A percentile compares a stretch with the other conserved stretches of the same genome.
Evolutionary conservation across 1,140 invertebrate genomes (phyloP).

Genomic region (Philopotamus ludificatus): DNA sequence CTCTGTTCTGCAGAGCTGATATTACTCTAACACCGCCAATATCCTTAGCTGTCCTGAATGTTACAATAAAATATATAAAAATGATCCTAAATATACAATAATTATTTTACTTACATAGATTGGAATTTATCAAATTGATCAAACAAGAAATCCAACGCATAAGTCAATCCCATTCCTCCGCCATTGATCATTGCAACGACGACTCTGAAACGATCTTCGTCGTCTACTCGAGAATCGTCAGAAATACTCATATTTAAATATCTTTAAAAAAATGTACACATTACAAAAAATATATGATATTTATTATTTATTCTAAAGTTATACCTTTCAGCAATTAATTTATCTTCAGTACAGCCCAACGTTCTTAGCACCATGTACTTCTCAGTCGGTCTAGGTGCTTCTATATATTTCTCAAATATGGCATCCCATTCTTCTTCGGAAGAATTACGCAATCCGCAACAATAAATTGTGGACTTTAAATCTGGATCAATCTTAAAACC

Average conservation of each 20-base stretch:
- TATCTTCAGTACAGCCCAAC: conserved; percentile 4
- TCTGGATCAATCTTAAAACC: conserved; percentile 56
- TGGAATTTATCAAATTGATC: conserved; percentile 49
- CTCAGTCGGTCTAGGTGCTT: not conserved
- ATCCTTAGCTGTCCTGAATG: not conserved
- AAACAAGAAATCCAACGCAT: conserved; percentile 48
- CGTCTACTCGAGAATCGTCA: not conserved
- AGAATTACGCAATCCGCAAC: not conserved
- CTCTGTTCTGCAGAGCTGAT: not conserved
- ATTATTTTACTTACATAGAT: not conserved
- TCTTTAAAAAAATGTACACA: conserved; percentile 5
- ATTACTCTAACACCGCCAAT: not conserved
- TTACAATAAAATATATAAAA: not conserved
- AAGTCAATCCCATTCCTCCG: conserved; percentile 47
- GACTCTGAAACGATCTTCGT: conserved; percentile 35
- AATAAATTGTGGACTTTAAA: conserved; percentile 1
- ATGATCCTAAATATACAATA: not conserved
- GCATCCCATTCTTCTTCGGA: conserved; percentile 48
- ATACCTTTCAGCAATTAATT: not conserved
- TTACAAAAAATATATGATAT: not conserved
- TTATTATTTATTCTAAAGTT: not conserved
- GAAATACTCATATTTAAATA: not conserved
- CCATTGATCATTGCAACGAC: conserved; percentile 48
- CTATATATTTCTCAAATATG: not conserved
- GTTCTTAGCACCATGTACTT: not conserved